Evolutionary conservation across 30 jellyfish, hydroid and myxozoan species (phyloP).

Genomic region (Hydractinia echinata): DNA sequence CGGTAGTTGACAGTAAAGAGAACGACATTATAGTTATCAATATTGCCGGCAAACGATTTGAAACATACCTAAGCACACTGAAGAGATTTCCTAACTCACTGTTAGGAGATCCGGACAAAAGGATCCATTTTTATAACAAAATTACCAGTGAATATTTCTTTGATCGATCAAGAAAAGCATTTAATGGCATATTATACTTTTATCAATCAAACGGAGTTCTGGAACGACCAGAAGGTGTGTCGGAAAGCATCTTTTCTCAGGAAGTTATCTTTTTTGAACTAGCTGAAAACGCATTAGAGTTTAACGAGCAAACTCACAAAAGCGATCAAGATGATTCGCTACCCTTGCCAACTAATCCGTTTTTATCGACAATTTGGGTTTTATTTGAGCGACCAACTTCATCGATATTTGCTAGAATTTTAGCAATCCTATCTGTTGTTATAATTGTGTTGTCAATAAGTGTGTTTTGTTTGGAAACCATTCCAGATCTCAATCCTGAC

Average conservation of each 20-base stretch:
- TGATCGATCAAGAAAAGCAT: conserved; percentile 87
- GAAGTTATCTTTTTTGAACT: conserved; percentile 91
- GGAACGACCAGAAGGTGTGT: conserved; percentile 81
- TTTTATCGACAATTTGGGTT: conserved; percentile 60
- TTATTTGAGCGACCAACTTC: conserved; percentile 86
- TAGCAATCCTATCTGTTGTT: conserved; percentile 74
- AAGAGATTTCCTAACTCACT: conserved; percentile 85
- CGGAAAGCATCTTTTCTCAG: conserved; percentile 85
- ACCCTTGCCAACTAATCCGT: conserved; percentile 49
- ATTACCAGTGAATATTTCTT: conserved; percentile 78
- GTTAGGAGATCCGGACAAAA: conserved; percentile 77
- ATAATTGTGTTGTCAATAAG: conserved; percentile 76
- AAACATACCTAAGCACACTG: conserved; percentile 78
- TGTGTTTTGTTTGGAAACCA: conserved; percentile 85
- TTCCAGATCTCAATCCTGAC: conserved; percentile 83
- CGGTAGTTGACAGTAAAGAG: neutral
- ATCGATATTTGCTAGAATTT: conserved; percentile 50
- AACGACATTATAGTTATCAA: conserved; percentile 42
- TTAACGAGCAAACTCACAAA: conserved; percentile 38
- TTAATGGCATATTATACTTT: conserved; percentile 73
- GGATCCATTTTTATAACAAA: conserved; percentile 64
- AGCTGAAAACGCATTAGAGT: conserved; percentile 58
- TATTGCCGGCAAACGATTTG: conserved; percentile 72
- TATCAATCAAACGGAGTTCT: conserved; percentile 79
- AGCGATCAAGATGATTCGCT: conserved; percentile 32